phyloP scores from a whole-genome alignment of 2,888 invertebrate species.

The Drosophila eohydei region DNA sequence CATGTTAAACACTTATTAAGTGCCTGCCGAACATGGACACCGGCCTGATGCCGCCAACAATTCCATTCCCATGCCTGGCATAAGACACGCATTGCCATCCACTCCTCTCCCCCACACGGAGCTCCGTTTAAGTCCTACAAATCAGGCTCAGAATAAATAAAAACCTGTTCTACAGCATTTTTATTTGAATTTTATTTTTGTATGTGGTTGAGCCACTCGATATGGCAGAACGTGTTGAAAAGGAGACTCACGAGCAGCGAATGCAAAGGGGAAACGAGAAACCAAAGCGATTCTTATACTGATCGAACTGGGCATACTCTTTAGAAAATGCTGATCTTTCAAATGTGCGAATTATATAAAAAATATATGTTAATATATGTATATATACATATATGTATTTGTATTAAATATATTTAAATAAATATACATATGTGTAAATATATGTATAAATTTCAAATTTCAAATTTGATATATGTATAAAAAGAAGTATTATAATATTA shows the following conservation, averaged over 20 bases:
- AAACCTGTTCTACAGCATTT: constrained; percentile 54
- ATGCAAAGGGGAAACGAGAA: constrained; percentile 6
- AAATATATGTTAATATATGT: too few relatives aligned
- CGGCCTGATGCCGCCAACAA: constrained; percentile 28
- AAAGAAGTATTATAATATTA: too few relatives aligned
- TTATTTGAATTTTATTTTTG: constrained; percentile 12
- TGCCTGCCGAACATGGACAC: constrained; percentile 54
- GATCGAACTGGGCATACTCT: constrained; percentile 23
- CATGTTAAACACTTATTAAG: constrained; percentile 54
- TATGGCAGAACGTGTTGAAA: constrained; percentile 51
- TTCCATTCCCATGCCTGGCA: constrained; percentile 47
- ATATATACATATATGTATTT: too few relatives aligned
- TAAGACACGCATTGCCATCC: constrained; percentile 34
- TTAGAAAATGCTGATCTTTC: too few relatives aligned
- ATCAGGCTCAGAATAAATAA: constrained; percentile 33
- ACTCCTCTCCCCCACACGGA: not conserved
- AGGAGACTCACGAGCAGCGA: constrained; percentile 29
- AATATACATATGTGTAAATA: too few relatives aligned
- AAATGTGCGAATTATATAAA: not conserved
- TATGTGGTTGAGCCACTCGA: constrained; percentile 29
- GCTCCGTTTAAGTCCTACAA: constrained; percentile 5
- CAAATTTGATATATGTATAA: too few relatives aligned
- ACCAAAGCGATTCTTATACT: not conserved
- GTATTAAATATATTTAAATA: too few relatives aligned
- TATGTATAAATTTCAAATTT: too few relatives aligned